These are phyloP conservation scores for Tokudaia muenninki DNA, from an alignment of 2,797 vertebrate genomes.

Conservation along the genomic window DNA sequence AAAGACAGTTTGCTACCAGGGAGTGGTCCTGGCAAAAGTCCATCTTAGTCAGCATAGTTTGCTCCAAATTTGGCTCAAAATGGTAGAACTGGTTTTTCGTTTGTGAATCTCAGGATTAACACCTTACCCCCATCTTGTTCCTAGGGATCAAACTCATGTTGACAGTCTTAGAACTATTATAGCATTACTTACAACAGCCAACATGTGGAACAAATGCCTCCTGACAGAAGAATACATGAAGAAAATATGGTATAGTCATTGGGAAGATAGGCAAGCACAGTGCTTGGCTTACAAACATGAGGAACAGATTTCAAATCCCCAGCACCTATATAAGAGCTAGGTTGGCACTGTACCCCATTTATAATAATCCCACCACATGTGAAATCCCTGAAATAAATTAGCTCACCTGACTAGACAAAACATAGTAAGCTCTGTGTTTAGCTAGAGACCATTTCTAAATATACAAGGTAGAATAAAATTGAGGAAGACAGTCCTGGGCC, in stretches of 20 bases:
- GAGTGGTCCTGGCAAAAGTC: not conserved
- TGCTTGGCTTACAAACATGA: not conserved
- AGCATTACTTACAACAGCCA: not conserved
- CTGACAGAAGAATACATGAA: not conserved
- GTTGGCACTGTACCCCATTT: not conserved
- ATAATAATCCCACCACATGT: not conserved
- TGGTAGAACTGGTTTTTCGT: not conserved
- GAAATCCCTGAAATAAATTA: not conserved
- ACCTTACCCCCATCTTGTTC: not conserved
- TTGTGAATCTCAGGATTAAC: not conserved
- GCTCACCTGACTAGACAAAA: not conserved
- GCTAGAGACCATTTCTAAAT: not conserved
- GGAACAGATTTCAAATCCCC: not conserved
- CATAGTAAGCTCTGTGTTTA: not conserved
- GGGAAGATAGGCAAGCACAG: not conserved
- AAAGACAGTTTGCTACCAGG: not conserved
- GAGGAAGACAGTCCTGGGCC: not conserved
- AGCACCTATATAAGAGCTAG: not conserved
- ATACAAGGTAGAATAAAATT: not conserved
- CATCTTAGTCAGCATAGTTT: not conserved
- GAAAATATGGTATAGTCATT: not conserved
- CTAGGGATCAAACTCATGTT: not conserved
- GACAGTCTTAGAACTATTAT: not conserved
- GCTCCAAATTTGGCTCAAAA: not conserved
- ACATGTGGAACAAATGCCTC: too few species aligned